These are phyloP conservation scores for Lutjanus argentimaculatus DNA, from an alignment of 2,797 vertebrate genomes.

Conservation along the genomic window DNA sequence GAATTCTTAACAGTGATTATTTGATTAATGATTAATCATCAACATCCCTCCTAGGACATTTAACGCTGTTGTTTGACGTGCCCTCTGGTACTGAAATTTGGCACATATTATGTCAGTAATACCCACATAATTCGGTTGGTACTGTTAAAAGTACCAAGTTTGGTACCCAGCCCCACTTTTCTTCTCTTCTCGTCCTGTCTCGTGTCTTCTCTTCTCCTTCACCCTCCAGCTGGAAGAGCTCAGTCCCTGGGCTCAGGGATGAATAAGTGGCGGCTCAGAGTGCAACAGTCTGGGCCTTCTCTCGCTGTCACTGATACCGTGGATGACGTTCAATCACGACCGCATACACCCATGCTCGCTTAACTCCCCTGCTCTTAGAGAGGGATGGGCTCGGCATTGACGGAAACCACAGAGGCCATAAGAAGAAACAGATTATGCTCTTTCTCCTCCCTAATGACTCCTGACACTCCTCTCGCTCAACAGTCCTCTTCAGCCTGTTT, in stretches of 20 bases:
- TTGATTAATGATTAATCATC: too few relatives aligned
- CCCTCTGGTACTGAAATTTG: too few relatives aligned
- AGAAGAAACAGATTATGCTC: conserved; percentile 83
- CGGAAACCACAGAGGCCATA: conserved; percentile 79
- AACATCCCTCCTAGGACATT: too few relatives aligned
- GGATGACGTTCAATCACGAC: conserved; percentile 81
- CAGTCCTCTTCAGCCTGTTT: conserved; percentile 69
- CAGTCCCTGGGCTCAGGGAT: conserved; percentile 64
- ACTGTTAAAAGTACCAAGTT: too few relatives aligned
- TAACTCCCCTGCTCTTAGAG: conserved; percentile 75
- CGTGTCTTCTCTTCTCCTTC: background rate
- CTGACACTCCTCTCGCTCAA: conserved; percentile 77
- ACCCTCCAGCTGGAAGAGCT: conserved; percentile 78
- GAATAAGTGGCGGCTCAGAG: conserved; percentile 78
- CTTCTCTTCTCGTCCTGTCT: background rate
- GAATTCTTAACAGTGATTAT: too few relatives aligned
- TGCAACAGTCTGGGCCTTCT: conserved; percentile 80
- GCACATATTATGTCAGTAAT: too few relatives aligned
- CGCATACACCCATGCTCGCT: conserved; percentile 67
- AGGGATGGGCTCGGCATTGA: conserved; percentile 73
- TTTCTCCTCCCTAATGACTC: conserved; percentile 81
- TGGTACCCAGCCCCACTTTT: too few relatives aligned
- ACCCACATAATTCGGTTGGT: too few relatives aligned
- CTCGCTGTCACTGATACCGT: conserved; percentile 80
- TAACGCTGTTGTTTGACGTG: too few relatives aligned